Conservation (phyloP, 2,888 invertebrate genomes). For the Cephus rjabovi region DNA sequence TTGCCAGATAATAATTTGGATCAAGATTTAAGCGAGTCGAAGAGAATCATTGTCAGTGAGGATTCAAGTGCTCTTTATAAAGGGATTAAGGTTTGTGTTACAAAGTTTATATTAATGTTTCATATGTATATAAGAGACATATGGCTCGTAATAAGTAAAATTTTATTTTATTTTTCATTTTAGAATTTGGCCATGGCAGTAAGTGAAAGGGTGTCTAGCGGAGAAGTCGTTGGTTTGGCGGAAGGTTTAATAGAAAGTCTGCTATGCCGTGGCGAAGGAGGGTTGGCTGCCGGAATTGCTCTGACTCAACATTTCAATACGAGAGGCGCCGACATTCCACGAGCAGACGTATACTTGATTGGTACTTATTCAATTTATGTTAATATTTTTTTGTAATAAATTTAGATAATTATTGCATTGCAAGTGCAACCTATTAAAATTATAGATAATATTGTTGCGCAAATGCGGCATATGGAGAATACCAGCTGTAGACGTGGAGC, state of each 20-base stretch:
- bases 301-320: conserved; percentile 52
- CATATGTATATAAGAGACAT: background rate
- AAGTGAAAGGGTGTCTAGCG: conserved; percentile 49
- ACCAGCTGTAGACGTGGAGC: conserved; percentile 47
- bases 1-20: conserved; percentile 48
- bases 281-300: conserved; percentile 52
- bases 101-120: background rate
- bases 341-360: conserved; percentile 49
- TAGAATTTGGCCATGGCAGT: conserved; percentile 47
- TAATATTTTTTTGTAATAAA: conserved; percentile 8
- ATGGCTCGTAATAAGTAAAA: background rate
- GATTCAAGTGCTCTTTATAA: conserved; percentile 45
- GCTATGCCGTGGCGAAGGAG: conserved; percentile 48
- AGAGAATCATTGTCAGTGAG: conserved; percentile 46
- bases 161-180: conserved; percentile 11
- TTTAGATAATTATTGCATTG: conserved; percentile 8
- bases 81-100: conserved; percentile 43
- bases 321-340: conserved; percentile 54
- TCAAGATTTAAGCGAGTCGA: conserved; percentile 51
- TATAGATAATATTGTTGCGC: conserved; percentile 52
- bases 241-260: conserved; percentile 57
- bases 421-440: background rate
- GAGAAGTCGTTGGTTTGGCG: conserved; percentile 52
- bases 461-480: conserved; percentile 58
- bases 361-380: conserved; percentile 35